These are phyloP conservation scores for Scomber scombrus DNA, from an alignment of 2,113 vertebrate species.

Conservation along the genomic window DNA sequence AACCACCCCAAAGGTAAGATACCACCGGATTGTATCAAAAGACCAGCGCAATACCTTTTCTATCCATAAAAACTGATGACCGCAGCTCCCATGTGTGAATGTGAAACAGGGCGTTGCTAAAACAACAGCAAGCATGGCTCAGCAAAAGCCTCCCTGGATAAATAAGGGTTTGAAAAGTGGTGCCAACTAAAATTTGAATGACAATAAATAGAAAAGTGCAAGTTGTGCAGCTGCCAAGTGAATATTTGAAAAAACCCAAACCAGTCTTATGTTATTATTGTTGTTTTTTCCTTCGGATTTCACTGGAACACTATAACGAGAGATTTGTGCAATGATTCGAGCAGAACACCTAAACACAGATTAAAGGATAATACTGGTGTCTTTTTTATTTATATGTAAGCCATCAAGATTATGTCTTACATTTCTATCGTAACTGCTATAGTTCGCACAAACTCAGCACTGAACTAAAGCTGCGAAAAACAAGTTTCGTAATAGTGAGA, in stretches of 20 bases:
- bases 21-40: slow-evolving; percentile 47
- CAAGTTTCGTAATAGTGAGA: neutral
- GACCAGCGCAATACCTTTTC: slow-evolving; percentile 52
- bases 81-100: slow-evolving; percentile 69
- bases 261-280: no score
- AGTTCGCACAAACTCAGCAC: neutral
- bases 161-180: slow-evolving; percentile 60
- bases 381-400: neutral
- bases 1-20: slow-evolving; percentile 75
- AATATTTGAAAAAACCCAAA: slow-evolving; percentile 2
- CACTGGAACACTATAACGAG: neutral
- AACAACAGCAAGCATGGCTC: slow-evolving; percentile 47
- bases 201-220: slow-evolving; percentile 21
- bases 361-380: neutral
- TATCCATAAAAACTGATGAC: slow-evolving; percentile 73
- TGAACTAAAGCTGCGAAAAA: neutral
- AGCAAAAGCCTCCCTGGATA: slow-evolving; percentile 59
- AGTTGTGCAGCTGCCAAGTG: slow-evolving; percentile 23
- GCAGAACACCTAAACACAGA: neutral
- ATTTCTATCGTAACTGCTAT: neutral
- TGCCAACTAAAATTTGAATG: slow-evolving; percentile 61
- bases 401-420: neutral
- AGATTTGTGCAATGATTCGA: neutral
- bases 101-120: slow-evolving; percentile 48
- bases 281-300: neutral